phyloP scores from a whole-genome alignment of 2,888 invertebrate species.

The Zootermopsis nevadensis region DNA sequence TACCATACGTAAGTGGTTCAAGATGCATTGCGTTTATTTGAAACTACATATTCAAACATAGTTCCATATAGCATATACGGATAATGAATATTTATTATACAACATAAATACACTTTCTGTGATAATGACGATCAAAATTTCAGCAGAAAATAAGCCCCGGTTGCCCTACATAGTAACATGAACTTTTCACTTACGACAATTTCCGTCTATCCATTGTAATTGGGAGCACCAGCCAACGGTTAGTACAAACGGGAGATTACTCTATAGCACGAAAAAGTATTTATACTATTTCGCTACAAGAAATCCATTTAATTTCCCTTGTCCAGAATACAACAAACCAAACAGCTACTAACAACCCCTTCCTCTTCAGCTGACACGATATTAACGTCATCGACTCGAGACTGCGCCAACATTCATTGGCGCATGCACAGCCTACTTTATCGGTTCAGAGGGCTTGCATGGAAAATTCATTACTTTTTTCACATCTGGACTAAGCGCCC shows the following conservation, averaged over 20 bases:
- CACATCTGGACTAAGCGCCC: too few relatives aligned
- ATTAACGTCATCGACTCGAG: conserved; percentile 37
- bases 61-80: too few relatives aligned
- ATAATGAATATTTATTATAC: too few relatives aligned
- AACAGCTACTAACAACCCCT: neutral
- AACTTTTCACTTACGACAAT: conserved; percentile 61
- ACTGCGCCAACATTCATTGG: neutral
- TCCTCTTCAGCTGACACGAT: conserved; percentile 36
- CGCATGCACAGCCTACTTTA: conserved; percentile 31
- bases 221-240: neutral
- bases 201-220: conserved; percentile 61
- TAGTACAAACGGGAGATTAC: neutral
- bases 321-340: neutral
- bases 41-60: neutral
- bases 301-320: conserved; percentile 5
- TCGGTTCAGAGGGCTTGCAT: too few relatives aligned
- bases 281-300: conserved; percentile 30
- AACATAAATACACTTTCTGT: too few relatives aligned
- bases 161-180: neutral
- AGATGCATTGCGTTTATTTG: neutral
- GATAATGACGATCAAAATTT: neutral
- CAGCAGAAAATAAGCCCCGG: neutral
- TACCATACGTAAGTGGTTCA: neutral
- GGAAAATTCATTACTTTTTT: too few relatives aligned
- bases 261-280: neutral